Evolutionary conservation across 2,797 vertebrate species (phyloP).

Genomic region (Bothrops alternatus): DNA sequence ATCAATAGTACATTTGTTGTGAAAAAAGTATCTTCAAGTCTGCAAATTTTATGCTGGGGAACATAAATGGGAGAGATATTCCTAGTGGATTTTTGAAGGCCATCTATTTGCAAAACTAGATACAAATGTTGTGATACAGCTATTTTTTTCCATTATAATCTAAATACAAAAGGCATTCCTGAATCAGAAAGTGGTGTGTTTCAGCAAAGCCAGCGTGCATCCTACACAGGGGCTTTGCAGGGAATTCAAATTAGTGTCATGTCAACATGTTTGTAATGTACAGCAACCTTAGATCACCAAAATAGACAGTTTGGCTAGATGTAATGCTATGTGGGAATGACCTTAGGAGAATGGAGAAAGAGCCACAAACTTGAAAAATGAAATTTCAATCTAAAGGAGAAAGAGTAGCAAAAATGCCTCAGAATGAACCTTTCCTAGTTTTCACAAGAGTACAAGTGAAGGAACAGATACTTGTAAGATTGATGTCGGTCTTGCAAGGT

Average conservation of each 20-base stretch:
- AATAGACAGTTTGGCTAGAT: neutral
- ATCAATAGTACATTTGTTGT: neutral
- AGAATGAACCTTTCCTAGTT: neutral
- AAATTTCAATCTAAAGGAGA: neutral
- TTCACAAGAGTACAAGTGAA: neutral
- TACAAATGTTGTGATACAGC: neutral
- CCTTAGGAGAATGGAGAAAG: neutral
- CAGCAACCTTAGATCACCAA: neutral
- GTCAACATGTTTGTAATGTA: neutral
- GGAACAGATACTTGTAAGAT: neutral
- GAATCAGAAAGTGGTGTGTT: neutral
- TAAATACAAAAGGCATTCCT: neutral
- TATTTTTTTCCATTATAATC: neutral
- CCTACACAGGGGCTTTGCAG: neutral
- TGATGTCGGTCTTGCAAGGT: neutral
- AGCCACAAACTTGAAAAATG: neutral
- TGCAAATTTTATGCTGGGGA: neutral
- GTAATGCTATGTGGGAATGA: neutral
- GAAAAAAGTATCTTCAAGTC: neutral
- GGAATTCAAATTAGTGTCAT: neutral
- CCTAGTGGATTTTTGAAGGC: neutral
- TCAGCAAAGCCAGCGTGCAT: neutral
- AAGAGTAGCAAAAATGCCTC: neutral
- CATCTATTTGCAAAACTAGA: neutral
- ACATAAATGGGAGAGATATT: neutral